Base-by-base conservation (phyloP, 2,888 invertebrate genomes). In the Synergus itoensis region DNA sequence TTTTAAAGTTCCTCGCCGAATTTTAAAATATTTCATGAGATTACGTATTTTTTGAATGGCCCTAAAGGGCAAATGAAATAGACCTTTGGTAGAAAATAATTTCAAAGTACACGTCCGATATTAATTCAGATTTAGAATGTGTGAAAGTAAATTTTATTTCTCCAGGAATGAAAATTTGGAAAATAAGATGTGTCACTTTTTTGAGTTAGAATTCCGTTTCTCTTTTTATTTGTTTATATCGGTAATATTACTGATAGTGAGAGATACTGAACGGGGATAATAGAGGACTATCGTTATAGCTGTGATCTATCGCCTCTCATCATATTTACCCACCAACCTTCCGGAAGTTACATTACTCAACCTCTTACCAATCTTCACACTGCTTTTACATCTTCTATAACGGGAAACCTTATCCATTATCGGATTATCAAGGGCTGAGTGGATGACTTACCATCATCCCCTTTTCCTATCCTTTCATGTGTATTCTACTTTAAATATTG, bases 351-450 rank as follows among this genome's bases (percentile, higher is more conserved):
- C 28, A 21, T 62, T 62, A 62, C 28, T 62, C 14, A 73, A 53
- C 73, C 14, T 36, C 18, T 5, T 53, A 18, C 53, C 36, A 53
- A 73, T 57, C 53, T 73, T 53, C 48, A 9, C n/a, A 9, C 8
- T 69, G 45, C 69, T 69, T 69, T 69, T 69, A 57, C 36, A 57
- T 73, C 40, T 18, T 40, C 40, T 28, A 12, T 48, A 36, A 40
- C 43, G 12, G 45, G 8, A 67, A 64, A 73, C 36, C 69, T 73
- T 36, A 73, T 73, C 73, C 73, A 73, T 73, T 73, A 57, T 73
- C 36, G 40, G 53, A 73, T 73, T 40, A 73, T 53, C 7, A 28
- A 48, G 21, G 48, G 69, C 48, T 48, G 16, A 69, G 48, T 48
- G 28, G 45, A 69, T 69, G 12, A 69, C 36, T 69, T 36, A 36